These are phyloP conservation scores for Hippolais icterina DNA, from an alignment of 2,113 vertebrate genomes.

Conservation along the genomic window DNA sequence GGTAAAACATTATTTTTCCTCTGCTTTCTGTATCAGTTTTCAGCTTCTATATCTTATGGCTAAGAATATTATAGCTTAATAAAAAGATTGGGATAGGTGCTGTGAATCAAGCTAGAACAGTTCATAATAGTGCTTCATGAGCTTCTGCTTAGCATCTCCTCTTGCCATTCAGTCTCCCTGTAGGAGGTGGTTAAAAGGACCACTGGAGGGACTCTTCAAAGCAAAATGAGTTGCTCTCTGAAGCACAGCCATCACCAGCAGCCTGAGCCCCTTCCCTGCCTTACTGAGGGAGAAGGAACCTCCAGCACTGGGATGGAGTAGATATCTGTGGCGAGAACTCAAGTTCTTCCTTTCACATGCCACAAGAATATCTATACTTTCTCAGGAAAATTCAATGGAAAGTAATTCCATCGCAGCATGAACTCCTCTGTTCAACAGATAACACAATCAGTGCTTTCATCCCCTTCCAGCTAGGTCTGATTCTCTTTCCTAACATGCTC, in stretches of 20 bases:
- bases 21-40: neutral
- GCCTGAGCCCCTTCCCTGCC: neutral
- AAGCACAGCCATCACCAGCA: neutral
- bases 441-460: neutral
- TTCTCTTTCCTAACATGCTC: neutral
- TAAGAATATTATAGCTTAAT: neutral
- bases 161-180: neutral
- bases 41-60: neutral
- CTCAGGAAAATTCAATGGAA: neutral
- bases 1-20: neutral
- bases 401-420: neutral
- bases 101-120: fast-evolving
- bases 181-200: neutral
- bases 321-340: fast-evolving
- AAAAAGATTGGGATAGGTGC: neutral
- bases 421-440: neutral
- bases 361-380: neutral
- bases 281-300: neutral
- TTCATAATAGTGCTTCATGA: neutral
- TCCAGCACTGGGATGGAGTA: neutral
- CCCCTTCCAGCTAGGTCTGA: neutral
- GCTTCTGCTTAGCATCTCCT: neutral
- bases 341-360: neutral
- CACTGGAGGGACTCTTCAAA: fast-evolving
- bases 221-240: neutral